Base-by-base conservation (phyloP, 2,888 invertebrate genomes). In the Thera obeliscata region DNA sequence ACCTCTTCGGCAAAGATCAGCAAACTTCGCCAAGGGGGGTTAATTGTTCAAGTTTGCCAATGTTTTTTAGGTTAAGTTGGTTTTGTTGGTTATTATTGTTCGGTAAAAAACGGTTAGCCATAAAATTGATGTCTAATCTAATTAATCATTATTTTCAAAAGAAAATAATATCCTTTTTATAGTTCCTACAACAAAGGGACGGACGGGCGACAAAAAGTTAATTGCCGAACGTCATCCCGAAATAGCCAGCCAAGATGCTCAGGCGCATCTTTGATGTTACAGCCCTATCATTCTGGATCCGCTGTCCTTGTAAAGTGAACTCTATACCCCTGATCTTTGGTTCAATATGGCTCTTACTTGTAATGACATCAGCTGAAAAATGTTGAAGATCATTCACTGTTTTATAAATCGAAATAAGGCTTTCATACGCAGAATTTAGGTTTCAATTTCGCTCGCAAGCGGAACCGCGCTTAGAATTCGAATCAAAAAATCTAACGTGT, bases 171-270 rank as follows among this genome's bases (percentile, higher is more conserved):
- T 62, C 56, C 60, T 73, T 64, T 74, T 64, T 74, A 73, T 66
- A 78, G 74, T 76, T 77, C 74, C 69, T 72, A 86, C 83, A 85
- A 88, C 88, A 88, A 88, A 87, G 87, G 85, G 78, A 77, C 80
- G 75, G 78, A 70, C 80, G 74, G 76, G 81, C 80, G 86, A 89
- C 88, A 88, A 90, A 90, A 90, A 88, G 87, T 84, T 89, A 88
- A 90, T 90, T 89, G 86, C 85, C 75, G 79, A 62, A 81, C 80
- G 74, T 74, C 74, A 76, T 81, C 81, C 84, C 77, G 84, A 88
- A 90, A 91, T 90, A 91, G 82, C 76, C 80, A 81, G 78, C 74
- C 57, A 55, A 76, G 76, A 67, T 60, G 79, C 80, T 81, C 78
- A 66, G 74, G 78, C 80, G 81, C 78, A 63, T 74, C 88, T 89